A percentile compares a stretch with the other conserved stretches of the same genome.
Conservation (phyloP, 2,113 vertebrate species). For the Barbus barbus region DNA sequence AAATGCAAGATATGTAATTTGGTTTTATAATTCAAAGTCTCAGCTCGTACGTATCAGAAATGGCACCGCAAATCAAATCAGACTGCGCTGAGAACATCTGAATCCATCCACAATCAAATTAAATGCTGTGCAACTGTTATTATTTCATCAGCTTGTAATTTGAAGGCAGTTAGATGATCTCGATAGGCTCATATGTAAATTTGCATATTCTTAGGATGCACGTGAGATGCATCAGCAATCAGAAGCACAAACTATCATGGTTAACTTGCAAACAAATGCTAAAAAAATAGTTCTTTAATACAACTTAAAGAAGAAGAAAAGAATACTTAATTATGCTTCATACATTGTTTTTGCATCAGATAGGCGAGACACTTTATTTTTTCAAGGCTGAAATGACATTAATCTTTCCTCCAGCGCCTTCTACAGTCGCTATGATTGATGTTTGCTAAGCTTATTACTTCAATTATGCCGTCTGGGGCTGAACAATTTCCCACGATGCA, state of each 20-base stretch:
- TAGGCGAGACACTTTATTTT: neutral
- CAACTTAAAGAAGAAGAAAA: neutral
- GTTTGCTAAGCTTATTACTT: neutral
- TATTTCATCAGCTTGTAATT: conserved; percentile 4
- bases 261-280: neutral
- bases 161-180: neutral
- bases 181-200: neutral
- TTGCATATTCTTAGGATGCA: neutral
- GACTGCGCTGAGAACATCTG: too few species aligned
- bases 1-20: neutral
- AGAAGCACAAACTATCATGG: neutral
- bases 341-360: neutral
- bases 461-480: neutral
- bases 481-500: conserved; percentile 15
- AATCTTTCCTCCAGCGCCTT: conserved; percentile 16
- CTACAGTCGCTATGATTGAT: neutral
- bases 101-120: neutral
- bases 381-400: neutral
- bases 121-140: neutral
- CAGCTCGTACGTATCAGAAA: neutral
- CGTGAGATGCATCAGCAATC: neutral
- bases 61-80: conserved; percentile 7
- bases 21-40: neutral
- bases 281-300: neutral
- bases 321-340: neutral